These are phyloP conservation scores for Achlya flavicornis DNA, from an alignment of 2,888 invertebrate genomes.

Conservation along the genomic window DNA sequence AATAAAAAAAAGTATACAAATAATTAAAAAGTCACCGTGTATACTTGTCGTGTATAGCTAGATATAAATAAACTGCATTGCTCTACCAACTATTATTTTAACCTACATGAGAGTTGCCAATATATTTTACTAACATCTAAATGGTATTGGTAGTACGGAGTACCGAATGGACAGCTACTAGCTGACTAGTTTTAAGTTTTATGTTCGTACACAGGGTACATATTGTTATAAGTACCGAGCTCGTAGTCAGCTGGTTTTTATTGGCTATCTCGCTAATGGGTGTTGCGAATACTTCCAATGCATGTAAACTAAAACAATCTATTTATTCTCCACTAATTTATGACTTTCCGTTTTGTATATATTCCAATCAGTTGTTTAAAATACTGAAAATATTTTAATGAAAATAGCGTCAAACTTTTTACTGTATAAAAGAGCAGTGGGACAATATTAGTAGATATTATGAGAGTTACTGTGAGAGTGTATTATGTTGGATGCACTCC, in stretches of 20 bases:
- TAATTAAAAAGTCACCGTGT: too few species aligned
- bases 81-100: too few species aligned
- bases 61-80: too few species aligned
- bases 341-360: too few species aligned
- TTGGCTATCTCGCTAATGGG: background rate
- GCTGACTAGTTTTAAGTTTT: slow-evolving; percentile 7
- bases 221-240: background rate
- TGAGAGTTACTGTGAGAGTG: background rate
- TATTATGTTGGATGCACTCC: slow-evolving; percentile 2
- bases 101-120: background rate
- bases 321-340: too few species aligned
- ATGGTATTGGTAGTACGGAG: background rate
- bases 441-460: background rate
- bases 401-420: too few species aligned
- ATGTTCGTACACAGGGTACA: background rate
- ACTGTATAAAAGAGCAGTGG: background rate
- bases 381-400: too few species aligned
- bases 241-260: slow-evolving; percentile 1
- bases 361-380: too few species aligned
- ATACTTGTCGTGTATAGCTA: too few species aligned
- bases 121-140: background rate
- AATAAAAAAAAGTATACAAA: too few species aligned
- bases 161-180: background rate
- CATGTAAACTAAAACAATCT: background rate
- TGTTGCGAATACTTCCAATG: background rate